Evolutionary conservation across 2,113 vertebrate genomes (phyloP).

Genomic region (Neomonachus schauinslandi): DNA sequence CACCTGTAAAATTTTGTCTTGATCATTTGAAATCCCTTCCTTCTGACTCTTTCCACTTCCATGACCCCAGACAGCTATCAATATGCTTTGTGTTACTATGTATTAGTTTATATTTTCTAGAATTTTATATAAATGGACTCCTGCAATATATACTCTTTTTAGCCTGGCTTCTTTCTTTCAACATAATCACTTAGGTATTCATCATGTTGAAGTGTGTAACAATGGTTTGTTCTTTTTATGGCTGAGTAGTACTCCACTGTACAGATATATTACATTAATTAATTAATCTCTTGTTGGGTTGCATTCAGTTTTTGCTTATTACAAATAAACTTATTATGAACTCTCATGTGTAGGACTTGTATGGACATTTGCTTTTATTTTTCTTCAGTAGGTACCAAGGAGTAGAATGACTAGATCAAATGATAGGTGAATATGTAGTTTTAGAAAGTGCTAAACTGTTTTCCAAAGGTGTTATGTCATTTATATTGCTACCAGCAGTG

Average conservation of each 20-base stretch:
- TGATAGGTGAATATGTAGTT: neutral
- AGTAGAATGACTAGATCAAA: neutral
- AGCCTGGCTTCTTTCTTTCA: neutral
- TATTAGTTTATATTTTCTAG: neutral
- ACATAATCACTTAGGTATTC: neutral
- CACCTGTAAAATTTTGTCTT: neutral
- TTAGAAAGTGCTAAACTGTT: neutral
- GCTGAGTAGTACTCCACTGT: neutral
- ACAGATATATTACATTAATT: neutral
- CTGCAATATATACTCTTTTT: neutral
- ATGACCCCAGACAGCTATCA: neutral
- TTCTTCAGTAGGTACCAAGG: neutral
- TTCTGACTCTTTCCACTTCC: neutral
- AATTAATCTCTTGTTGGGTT: neutral
- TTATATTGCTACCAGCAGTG: neutral
- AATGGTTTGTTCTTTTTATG: neutral
- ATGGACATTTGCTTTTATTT: neutral
- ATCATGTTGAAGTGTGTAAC: neutral
- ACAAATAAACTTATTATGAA: neutral
- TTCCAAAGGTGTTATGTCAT: neutral
- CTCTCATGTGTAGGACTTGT: neutral
- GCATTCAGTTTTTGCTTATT: neutral
- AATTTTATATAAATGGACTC: neutral
- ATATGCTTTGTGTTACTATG: neutral
- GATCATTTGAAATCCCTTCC: neutral